These are phyloP conservation scores for Copsychus sechellarum DNA, from an alignment of 2,113 vertebrate species.

Conservation along the genomic window DNA sequence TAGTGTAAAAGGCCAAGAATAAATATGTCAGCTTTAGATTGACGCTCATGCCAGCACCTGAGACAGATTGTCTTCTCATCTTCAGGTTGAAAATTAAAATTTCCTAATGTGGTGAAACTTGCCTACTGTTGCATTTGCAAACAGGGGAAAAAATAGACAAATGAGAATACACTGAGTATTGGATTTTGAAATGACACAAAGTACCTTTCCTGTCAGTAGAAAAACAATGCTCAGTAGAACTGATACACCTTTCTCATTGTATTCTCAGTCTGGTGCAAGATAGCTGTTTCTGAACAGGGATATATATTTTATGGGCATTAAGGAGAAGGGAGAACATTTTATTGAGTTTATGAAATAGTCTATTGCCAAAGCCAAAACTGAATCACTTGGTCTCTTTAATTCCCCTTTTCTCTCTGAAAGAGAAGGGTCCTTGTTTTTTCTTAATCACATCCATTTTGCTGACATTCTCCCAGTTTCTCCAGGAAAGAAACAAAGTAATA, in stretches of 20 bases:
- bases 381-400: not conserved
- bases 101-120: slow-evolving; percentile 27
- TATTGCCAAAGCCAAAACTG: slow-evolving; percentile 7
- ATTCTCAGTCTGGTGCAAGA: not conserved
- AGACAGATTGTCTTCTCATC: slow-evolving; percentile 29
- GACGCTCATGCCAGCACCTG: slow-evolving; percentile 28
- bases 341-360: not conserved
- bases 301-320: not conserved
- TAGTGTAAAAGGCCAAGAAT: slow-evolving; percentile 49
- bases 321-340: not conserved
- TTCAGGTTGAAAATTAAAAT: slow-evolving; percentile 54
- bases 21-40: slow-evolving; percentile 55
- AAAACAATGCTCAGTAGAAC: slow-evolving; percentile 4
- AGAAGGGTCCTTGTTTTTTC: not conserved
- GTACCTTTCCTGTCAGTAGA: not conserved
- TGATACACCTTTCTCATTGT: not conserved
- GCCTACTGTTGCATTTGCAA: not conserved
- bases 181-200: slow-evolving; percentile 16
- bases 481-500: not conserved
- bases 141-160: not conserved
- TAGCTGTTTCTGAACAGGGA: not conserved
- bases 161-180: not conserved
- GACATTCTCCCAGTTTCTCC: not conserved
- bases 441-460: not conserved
- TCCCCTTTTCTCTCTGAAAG: not conserved